A percentile compares a stretch with the other conserved stretches of the same genome.
Conservation (phyloP, 2,113 vertebrate genomes). For the Notiomystis cincta region DNA sequence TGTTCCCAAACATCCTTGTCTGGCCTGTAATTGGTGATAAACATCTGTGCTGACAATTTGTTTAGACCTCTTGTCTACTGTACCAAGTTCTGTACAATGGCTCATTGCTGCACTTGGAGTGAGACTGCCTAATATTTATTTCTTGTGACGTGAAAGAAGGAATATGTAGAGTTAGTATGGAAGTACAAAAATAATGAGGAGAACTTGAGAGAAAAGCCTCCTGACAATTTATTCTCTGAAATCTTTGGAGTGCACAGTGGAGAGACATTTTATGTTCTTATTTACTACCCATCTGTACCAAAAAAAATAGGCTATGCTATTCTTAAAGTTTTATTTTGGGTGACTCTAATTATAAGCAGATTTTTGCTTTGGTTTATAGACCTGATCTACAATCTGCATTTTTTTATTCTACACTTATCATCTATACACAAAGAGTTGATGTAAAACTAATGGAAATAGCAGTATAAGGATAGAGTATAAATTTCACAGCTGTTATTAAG, state of each 20-base stretch:
- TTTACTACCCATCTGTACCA: neutral
- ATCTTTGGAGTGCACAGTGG: neutral
- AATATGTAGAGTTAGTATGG: neutral
- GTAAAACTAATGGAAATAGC: neutral
- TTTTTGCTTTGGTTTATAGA: neutral
- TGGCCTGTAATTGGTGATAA: neutral
- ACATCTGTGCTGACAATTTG: neutral
- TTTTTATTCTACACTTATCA: neutral
- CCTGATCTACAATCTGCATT: neutral
- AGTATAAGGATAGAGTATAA: neutral
- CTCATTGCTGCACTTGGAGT: neutral
- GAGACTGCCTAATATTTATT: neutral
- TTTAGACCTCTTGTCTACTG: neutral
- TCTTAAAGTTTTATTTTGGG: neutral
- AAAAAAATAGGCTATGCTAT: neutral
- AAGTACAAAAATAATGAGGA: neutral
- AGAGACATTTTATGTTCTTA: neutral
- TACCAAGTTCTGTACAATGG: neutral
- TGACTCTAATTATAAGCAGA: neutral
- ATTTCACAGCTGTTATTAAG: neutral
- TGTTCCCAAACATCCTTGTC: neutral
- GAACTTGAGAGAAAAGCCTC: neutral
- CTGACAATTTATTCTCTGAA: neutral
- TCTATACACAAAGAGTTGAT: neutral
- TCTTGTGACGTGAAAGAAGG: neutral